Base-by-base conservation (phyloP, 2,113 vertebrate genomes). In the Hippocampus abdominalis region DNA sequence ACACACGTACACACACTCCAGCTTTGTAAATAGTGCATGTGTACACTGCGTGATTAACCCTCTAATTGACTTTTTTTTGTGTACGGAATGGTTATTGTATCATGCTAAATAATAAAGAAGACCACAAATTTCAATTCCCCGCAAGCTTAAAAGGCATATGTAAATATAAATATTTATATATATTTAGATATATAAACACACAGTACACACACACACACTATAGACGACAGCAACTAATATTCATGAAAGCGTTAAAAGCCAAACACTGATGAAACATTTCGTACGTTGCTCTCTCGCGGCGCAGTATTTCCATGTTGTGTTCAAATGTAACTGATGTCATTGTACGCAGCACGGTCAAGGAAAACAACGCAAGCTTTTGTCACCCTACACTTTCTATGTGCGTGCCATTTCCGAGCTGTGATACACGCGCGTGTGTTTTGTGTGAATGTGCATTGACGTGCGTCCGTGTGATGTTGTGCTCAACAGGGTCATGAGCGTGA, bases 21-120 rank as follows among this genome's bases (percentile, higher is more conserved):
- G 73, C 74, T 73, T 74, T 92, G 91, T 92, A 91, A 87, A 92
- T 91, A 90, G 68, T 91, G 91, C 91, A 92, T 91, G 91, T 85
- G 78, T 79, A 81, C 66, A 73, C 71, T 68, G 66, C 70, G 86
- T 64, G 8, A 64, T 79, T 81, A 84, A 81, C 84, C 76, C 76
- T 27, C 69, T 49, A 27, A 81, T 82, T 86, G 87, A 89, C 87
- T 36, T 88, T 82, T 82, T 69, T 81, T 79, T 80, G 78, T 89
- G 76, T 82, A 84, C 81, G 81, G 69, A 84, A 77, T 59, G 76
- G 72, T 80, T 77, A 75, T 86, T 83, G 78, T 87, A 84, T 85
- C 82, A 80, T 86, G 78, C 71, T 70, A 76, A 75, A 78, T 68
- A 73, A 69, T 79, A 75, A 69, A 76, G 70, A 79, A 80, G 16